Base-by-base conservation (phyloP, 2,888 invertebrate species). In the Microplitis manilae region DNA sequence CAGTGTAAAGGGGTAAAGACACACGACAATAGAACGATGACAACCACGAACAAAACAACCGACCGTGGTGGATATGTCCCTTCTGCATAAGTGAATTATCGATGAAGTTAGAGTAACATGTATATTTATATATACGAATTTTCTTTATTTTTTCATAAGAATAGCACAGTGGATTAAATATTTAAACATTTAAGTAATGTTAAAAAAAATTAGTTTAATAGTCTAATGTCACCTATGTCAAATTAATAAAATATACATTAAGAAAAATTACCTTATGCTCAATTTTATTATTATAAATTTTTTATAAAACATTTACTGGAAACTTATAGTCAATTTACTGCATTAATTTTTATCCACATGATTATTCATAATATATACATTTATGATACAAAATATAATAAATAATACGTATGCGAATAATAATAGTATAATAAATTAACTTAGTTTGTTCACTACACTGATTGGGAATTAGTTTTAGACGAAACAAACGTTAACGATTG, bases 21-120 rank as follows among this genome's bases (percentile, higher is more conserved):
- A 65, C 30, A 65, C 40, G 64, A 39, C 50, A n/a, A 71, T 15
- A 50, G 50, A 9, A 39, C 70, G 62, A 70, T 50, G 20, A 70
- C 59, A n/a, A 70, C 59, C 50, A 20, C 71, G 62, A 17, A 41
- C 39, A 41, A 65, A 73, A 65, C 20, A 73, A 65, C 59, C 64
- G 15, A 60, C 71, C 20, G 6, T 6, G 67, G n/a, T 50, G 50
- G 50, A 50, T 50, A 50, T 50, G 50, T 50, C 50, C 50, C 50
- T 50, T 50, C 9, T 13, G 50, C 50, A 50, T 50, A 13, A 1
- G 13, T 50, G 13, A 50, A 50, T 50, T 50, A 50, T 50, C 50
- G 50, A 50, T 50, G 13, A 50, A 50, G 50, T 50, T 50, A 50
- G 9, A 13, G 8, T 2, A 8, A 50, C 50, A 50, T 50, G 13